Evolutionary conservation across 2,113 vertebrate species (phyloP).

Genomic region (Seriola quinqueradiata): DNA sequence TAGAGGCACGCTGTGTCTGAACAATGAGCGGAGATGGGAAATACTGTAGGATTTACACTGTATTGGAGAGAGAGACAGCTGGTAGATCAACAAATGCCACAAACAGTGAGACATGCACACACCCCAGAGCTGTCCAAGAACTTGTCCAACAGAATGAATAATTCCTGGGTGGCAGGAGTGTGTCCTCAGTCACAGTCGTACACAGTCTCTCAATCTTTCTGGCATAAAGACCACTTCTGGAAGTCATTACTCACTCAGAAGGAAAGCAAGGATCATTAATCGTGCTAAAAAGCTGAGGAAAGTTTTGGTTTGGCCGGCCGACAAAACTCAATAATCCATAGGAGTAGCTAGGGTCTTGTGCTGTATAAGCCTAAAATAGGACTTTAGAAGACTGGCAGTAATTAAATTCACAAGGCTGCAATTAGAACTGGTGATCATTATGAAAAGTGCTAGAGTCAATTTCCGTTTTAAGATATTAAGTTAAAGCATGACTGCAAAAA

Average conservation of each 20-base stretch:
- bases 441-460: not conserved
- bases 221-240: conserved; percentile 21
- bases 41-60: conserved; percentile 18
- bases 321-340: not conserved
- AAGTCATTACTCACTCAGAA: conserved; percentile 14
- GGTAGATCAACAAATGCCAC: conserved; percentile 44
- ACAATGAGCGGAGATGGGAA: conserved; percentile 9
- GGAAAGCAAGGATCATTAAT: conserved; percentile 21
- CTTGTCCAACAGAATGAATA: conserved; percentile 50
- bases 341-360: conserved; percentile 2
- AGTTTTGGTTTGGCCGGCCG: not conserved
- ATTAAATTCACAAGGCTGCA: conserved; percentile 33
- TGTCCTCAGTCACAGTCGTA: conserved; percentile 36
- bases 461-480: conserved; percentile 1
- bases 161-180: conserved; percentile 54
- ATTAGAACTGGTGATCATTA: not conserved
- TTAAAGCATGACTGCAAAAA: conserved; percentile 12
- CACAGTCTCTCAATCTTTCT: conserved; percentile 34
- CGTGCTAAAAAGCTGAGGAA: conserved; percentile 11
- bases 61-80: conserved; percentile 27
- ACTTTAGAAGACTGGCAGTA: conserved; percentile 3
- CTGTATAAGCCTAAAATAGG: conserved; percentile 1
- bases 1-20: not conserved
- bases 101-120: not conserved
- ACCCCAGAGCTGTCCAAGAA: not conserved